Evolutionary conservation across 1,140 invertebrate species (phyloP), one percentile per base, ranked within the genome.

Genomic region (Asobara japonica): DNA sequence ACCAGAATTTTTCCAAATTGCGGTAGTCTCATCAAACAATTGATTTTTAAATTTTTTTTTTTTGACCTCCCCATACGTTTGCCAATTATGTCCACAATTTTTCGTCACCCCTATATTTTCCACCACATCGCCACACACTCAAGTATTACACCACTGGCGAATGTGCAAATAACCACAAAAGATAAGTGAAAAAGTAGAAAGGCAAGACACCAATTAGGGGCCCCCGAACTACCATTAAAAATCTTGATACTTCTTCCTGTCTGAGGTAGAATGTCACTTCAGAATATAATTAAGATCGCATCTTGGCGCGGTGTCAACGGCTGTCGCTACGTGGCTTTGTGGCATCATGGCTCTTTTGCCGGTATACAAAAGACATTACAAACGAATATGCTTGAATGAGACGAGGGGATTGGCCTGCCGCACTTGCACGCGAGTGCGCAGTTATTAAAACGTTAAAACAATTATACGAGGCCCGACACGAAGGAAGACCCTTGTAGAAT

Each of bases 391-490:
- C 13, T 41, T 18, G 36, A n/a, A n/a, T n/a, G n/a, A n/a, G n/a
- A n/a, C n/a, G n/a, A n/a, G n/a, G n/a, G 27, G 66, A 65, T 56
- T 70, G 62, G 66, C 29, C 61, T 56, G 30, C 18, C 41, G 18
- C 48, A 29, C 66, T 66, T 27, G 76, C 78, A 80, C 77, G 78
- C 79, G 76, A 80, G 76, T n/a, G n/a, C 68, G 61, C 74, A 76
- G 77, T 82, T 82, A 82, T 82, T 82, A 82, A 81, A 82, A 82
- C 78, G 76, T 81, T 81, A 78, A 79, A 82, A 82, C 78, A 82
- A 82, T 82, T 80, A 82, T 56, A 73, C 51, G 71, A 76, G 68
- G 70, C 22, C n/a, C n/a, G n/a, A 51, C 67, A 70, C 66, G 69
- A 74, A n/a, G 27, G 13, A 29, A 25, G 16, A 13, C 22, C 31